These are phyloP conservation scores for Leptosomus discolor DNA, from an alignment of 2,113 vertebrate genomes.

Conservation along the genomic window DNA sequence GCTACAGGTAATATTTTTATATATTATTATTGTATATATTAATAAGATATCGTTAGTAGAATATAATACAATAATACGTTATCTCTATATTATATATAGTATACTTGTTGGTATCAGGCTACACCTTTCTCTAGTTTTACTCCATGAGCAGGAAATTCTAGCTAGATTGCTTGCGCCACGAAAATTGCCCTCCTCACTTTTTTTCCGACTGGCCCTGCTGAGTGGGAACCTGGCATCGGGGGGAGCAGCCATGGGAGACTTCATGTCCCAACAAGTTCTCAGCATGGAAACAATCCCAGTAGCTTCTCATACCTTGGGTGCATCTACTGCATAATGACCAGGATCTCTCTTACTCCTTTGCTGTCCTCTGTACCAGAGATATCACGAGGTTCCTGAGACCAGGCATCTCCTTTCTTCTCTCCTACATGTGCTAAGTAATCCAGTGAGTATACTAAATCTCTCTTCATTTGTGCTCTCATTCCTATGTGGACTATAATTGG, in stretches of 20 bases:
- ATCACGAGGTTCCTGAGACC: not conserved
- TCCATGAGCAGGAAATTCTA: not conserved
- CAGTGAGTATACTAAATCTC: not conserved
- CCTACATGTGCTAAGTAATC: not conserved
- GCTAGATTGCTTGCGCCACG: not conserved
- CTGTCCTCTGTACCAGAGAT: not conserved
- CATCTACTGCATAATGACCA: not conserved
- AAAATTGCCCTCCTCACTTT: not conserved
- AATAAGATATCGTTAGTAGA: not conserved
- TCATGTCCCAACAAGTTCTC: not conserved
- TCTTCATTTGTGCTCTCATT: not conserved
- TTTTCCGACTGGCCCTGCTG: fast-evolving
- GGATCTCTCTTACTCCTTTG: not conserved
- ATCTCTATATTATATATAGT: not conserved
- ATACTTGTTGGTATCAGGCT: not conserved
- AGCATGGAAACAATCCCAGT: not conserved
- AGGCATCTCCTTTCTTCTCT: not conserved
- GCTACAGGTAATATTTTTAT: not conserved
- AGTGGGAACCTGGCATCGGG: fast-evolving
- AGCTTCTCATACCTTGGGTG: not conserved
- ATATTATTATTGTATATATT: not conserved
- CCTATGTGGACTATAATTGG: not conserved
- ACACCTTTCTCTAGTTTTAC: not conserved
- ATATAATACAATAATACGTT: not conserved
- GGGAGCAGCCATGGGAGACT: not conserved